phyloP scores from a whole-genome alignment of 2,888 invertebrate species.

The Poecilus cupreus region DNA sequence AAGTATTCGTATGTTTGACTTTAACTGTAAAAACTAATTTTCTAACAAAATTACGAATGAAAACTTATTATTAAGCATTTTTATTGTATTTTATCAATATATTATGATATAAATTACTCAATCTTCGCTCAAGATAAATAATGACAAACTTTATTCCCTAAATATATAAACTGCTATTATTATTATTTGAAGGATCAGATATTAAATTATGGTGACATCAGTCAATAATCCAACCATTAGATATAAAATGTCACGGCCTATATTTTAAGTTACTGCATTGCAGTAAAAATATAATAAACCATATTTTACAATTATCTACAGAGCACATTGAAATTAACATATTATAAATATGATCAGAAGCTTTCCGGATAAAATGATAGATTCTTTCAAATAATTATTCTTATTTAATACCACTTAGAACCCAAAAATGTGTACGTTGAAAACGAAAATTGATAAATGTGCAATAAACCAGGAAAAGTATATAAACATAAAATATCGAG shows the following conservation, averaged over 20 bases:
- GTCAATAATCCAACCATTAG: constrained; percentile 19
- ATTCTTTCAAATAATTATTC: constrained; percentile 14
- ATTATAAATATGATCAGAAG: too few relatives aligned
- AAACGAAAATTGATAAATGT: constrained; percentile 22
- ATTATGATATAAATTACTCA: too few relatives aligned
- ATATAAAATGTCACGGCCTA: constrained; percentile 23
- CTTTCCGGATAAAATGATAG: constrained; percentile 60
- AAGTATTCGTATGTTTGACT: too few relatives aligned
- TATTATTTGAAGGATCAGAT: too few relatives aligned
- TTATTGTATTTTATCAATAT: too few relatives aligned
- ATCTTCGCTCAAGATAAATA: too few relatives aligned
- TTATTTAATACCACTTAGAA: neutral
- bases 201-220: neutral
- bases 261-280: neutral
- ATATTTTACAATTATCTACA: neutral
- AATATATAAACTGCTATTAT: too few relatives aligned
- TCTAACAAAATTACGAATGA: too few relatives aligned
- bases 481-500: constrained; percentile 53
- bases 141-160: too few relatives aligned
- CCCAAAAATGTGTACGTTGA: constrained; percentile 3
- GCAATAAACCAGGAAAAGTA: neutral
- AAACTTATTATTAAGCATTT: too few relatives aligned
- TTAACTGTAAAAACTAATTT: too few relatives aligned
- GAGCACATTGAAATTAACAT: constrained; percentile 42
- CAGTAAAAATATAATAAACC: neutral